Evolutionary conservation across 1,140 invertebrate species (phyloP).

Genomic region (Rhagoletis zephyria): DNA sequence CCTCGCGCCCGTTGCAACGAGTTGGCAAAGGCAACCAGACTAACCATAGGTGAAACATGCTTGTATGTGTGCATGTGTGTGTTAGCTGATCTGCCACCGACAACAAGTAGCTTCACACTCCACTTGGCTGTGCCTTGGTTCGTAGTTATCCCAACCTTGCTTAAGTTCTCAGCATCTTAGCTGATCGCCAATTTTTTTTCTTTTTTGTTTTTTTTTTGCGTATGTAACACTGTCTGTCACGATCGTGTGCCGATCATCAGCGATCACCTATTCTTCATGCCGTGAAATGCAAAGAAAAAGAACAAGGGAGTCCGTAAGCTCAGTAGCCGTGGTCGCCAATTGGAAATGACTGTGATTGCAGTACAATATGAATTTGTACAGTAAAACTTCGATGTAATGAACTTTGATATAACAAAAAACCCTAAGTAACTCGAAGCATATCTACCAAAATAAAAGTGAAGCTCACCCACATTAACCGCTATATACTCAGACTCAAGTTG

Average conservation of each 20-base stretch:
- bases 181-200: background rate
- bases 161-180: constrained; percentile 1
- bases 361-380: background rate
- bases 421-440: no score
- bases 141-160: background rate
- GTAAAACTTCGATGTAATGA: no score
- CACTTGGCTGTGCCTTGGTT: background rate
- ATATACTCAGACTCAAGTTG: no score
- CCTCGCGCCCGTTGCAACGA: background rate
- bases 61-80: background rate
- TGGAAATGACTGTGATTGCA: background rate
- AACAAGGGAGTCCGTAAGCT: background rate
- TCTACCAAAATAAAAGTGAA: no score
- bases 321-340: background rate
- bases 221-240: constrained; percentile 9
- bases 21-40: background rate
- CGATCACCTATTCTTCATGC: background rate
- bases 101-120: constrained; percentile 43
- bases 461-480: no score
- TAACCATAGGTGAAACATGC: background rate
- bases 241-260: constrained; percentile 53
- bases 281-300: background rate
- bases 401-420: no score
- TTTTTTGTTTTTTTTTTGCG: constrained; percentile 2
- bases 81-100: constrained; percentile 32